A percentile compares a stretch with the other conserved stretches of the same genome.
Evolutionary conservation across 1,140 invertebrate species (phyloP).

Genomic region (Drosophila dunni): DNA sequence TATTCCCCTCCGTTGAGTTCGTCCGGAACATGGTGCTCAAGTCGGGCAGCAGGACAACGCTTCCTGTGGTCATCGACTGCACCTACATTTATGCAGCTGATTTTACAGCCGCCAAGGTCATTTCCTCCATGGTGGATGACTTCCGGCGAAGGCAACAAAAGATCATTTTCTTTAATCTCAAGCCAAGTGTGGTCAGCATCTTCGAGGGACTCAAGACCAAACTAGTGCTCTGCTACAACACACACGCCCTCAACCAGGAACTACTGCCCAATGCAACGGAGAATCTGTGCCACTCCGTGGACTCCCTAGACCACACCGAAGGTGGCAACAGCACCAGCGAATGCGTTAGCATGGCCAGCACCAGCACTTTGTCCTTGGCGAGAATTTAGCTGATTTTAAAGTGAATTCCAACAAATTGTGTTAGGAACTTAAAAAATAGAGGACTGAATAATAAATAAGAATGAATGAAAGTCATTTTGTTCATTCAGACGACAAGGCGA

Average conservation of each 20-base stretch:
- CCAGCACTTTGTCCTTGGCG: slow-evolving; percentile 32
- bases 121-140: slow-evolving; percentile 89
- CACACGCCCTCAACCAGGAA: slow-evolving; percentile 89
- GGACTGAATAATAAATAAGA: no score
- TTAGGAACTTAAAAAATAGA: not conserved
- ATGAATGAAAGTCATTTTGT: no score
- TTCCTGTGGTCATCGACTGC: slow-evolving; percentile 93
- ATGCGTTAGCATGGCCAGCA: slow-evolving; percentile 68
- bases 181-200: slow-evolving; percentile 91
- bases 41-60: slow-evolving; percentile 87
- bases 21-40: slow-evolving; percentile 92
- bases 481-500: no score
- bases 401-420: not conserved
- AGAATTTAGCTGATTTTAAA: slow-evolving; percentile 12
- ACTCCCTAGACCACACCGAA: slow-evolving; percentile 55
- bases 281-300: slow-evolving; percentile 50
- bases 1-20: slow-evolving; percentile 95
- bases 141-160: slow-evolving; percentile 89
- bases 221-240: slow-evolving; percentile 90
- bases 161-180: slow-evolving; percentile 92
- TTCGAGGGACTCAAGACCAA: slow-evolving; percentile 90
- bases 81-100: slow-evolving; percentile 93
- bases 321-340: slow-evolving; percentile 41
- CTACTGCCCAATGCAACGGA: slow-evolving; percentile 84
- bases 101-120: slow-evolving; percentile 91